These are phyloP conservation scores for Henricia sp. DNA, from an alignment of 53 echinoderm and acorn worm species.

Conservation along the genomic window DNA sequence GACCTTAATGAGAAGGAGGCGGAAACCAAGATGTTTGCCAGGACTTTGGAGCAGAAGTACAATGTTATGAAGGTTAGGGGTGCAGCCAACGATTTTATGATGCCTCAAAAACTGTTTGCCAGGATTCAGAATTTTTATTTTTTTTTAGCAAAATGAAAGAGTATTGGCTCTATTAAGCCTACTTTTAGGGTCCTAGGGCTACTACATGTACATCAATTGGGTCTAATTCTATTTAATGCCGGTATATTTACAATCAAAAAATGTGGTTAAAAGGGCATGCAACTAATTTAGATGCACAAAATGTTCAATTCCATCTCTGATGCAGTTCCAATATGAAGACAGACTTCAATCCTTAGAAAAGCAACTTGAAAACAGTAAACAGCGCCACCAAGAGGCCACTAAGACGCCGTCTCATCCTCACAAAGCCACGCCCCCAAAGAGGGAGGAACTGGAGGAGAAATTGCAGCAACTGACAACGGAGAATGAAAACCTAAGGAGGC, in stretches of 20 bases:
- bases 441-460: slow-evolving; percentile 67
- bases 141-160: no score
- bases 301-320: no score
- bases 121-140: no score
- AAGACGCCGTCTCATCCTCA: slow-evolving; percentile 67
- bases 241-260: no score
- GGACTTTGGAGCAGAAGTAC: slow-evolving; percentile 91
- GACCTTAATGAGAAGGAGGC: slow-evolving; percentile 93
- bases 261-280: no score
- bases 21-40: slow-evolving; percentile 77
- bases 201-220: no score
- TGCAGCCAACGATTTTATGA: no score
- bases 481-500: slow-evolving; percentile 72
- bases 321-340: slow-evolving; percentile 94
- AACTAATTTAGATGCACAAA: no score
- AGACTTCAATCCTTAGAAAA: slow-evolving; percentile 77
- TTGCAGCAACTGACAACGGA: slow-evolving; percentile 64
- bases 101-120: no score
- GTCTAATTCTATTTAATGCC: no score
- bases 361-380: slow-evolving; percentile 39
- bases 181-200: no score
- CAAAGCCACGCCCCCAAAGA: slow-evolving; percentile 65
- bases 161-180: no score
- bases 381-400: slow-evolving; percentile 11
- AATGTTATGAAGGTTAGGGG: slow-evolving; percentile 88